phyloP scores from a whole-genome alignment of 2,113 vertebrate species.

The Salvelinus sp. region DNA sequence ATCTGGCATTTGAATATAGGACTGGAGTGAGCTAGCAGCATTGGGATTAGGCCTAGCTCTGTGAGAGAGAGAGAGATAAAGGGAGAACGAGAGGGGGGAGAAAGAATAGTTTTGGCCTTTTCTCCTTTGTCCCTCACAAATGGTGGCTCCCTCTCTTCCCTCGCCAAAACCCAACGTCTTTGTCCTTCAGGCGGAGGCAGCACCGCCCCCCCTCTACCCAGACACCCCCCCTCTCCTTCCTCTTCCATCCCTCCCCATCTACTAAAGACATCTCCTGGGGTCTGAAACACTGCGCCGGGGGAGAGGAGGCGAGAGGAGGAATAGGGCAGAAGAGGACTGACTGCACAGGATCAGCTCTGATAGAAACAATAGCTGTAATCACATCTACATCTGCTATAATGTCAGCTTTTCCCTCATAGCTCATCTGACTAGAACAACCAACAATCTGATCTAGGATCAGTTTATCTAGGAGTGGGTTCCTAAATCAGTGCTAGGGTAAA shows the following conservation, averaged over 20 bases:
- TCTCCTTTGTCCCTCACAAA: slow-evolving; percentile 49
- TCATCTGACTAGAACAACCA: neutral
- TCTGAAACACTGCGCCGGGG: slow-evolving; percentile 10
- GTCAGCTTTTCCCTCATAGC: neutral
- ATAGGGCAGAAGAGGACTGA: too few relatives aligned
- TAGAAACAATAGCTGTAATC: slow-evolving; percentile 1
- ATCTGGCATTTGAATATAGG: neutral
- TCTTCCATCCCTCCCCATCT: neutral
- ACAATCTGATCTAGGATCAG: neutral
- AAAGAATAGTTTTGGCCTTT: slow-evolving; percentile 13
- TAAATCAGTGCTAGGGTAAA: too few relatives aligned
- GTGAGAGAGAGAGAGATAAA: neutral
- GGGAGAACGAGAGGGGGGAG: neutral
- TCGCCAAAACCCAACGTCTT: slow-evolving; percentile 21
- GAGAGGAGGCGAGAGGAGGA: too few relatives aligned
- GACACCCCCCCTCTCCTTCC: neutral
- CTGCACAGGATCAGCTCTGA: neutral
- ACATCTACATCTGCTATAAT: neutral
- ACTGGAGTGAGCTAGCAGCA: too few relatives aligned
- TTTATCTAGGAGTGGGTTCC: neutral
- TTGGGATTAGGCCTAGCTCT: too few relatives aligned
- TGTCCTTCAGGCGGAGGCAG: slow-evolving; percentile 34
- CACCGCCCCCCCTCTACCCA: neutral
- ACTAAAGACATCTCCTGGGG: slow-evolving; percentile 22
- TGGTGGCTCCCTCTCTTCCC: slow-evolving; percentile 20